A percentile compares a stretch with the other conserved stretches of the same genome.
These are phyloP conservation scores for mouse (Mus musculus) DNA, from an alignment of 2,113 vertebrate genomes.

Conservation along the genomic window DNA sequence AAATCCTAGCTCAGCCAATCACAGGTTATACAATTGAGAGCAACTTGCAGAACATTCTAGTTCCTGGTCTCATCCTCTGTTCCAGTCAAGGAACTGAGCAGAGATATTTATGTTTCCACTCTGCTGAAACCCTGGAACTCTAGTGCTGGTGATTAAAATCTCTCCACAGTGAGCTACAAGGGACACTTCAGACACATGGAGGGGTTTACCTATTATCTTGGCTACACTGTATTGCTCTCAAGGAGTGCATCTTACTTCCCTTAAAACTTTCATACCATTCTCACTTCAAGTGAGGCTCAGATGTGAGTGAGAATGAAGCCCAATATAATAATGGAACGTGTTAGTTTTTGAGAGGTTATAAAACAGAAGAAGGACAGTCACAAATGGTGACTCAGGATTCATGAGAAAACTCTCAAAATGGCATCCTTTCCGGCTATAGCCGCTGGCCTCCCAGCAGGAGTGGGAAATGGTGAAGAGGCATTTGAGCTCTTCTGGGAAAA, in stretches of 20 bases:
- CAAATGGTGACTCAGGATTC: constrained; percentile 59
- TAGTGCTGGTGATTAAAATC: constrained; percentile 54
- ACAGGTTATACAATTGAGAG: not conserved
- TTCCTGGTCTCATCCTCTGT: constrained; percentile 14
- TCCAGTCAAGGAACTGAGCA: constrained; percentile 27
- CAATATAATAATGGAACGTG: constrained; percentile 48
- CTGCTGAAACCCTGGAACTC: constrained; percentile 47
- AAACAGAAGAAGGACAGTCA: constrained; percentile 54
- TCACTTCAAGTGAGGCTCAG: constrained; percentile 61
- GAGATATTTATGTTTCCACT: constrained; percentile 35
- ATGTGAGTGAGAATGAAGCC: constrained; percentile 37
- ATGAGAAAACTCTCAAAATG: constrained; percentile 58
- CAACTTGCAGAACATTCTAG: not conserved
- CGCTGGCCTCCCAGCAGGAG: constrained; percentile 60
- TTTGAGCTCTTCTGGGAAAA: constrained; percentile 71
- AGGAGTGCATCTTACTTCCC: constrained; percentile 16
- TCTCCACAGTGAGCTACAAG: not conserved
- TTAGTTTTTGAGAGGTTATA: constrained; percentile 41
- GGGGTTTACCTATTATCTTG: constrained; percentile 11
- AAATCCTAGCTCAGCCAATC: constrained; percentile 18
- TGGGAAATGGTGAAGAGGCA: constrained; percentile 67
- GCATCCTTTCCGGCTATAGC: constrained; percentile 35
- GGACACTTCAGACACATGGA: not conserved
- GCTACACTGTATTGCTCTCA: not conserved
- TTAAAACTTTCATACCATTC: constrained; percentile 40